Evolutionary conservation across 2,888 invertebrate species (phyloP).

Genomic region (Trissoscelio sp.): DNA sequence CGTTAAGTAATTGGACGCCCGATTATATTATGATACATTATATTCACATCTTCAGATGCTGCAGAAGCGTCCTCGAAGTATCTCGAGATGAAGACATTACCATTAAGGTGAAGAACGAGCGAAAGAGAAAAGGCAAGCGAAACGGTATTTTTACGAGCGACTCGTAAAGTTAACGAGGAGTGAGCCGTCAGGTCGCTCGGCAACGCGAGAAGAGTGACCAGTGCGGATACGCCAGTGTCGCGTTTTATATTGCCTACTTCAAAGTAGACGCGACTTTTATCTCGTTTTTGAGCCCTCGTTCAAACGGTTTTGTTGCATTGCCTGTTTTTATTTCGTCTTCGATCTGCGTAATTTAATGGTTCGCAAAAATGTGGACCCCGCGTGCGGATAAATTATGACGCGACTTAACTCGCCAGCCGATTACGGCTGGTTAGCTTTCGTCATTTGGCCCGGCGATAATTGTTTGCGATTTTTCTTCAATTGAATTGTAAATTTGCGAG

Average conservation of each 20-base stretch:
- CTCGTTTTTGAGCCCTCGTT: constrained; percentile 21
- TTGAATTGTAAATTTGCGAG: constrained; percentile 55
- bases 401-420: constrained; percentile 4
- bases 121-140: constrained; percentile 73
- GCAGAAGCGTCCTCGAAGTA: constrained; percentile 77
- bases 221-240: constrained; percentile 54
- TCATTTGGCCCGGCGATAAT: constrained; percentile 27
- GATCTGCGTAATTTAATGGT: constrained; percentile 54
- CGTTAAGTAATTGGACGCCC: constrained; percentile 82
- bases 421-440: constrained; percentile 9
- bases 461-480: constrained; percentile 47
- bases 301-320: constrained; percentile 18
- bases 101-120: constrained; percentile 69
- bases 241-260: constrained; percentile 68
- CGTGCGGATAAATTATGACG: constrained; percentile 41
- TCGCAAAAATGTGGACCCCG: constrained; percentile 50
- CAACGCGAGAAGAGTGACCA: constrained; percentile 61
- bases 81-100: constrained; percentile 82
- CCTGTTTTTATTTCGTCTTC: constrained; percentile 11
- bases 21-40: constrained; percentile 83
- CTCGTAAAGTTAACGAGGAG: constrained; percentile 83
- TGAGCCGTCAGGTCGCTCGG: constrained; percentile 71
- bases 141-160: constrained; percentile 83
- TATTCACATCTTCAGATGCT: constrained; percentile 78
- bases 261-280: constrained; percentile 59